phyloP scores from a whole-genome alignment of 2,888 invertebrate species.

The Gari tellinella region DNA sequence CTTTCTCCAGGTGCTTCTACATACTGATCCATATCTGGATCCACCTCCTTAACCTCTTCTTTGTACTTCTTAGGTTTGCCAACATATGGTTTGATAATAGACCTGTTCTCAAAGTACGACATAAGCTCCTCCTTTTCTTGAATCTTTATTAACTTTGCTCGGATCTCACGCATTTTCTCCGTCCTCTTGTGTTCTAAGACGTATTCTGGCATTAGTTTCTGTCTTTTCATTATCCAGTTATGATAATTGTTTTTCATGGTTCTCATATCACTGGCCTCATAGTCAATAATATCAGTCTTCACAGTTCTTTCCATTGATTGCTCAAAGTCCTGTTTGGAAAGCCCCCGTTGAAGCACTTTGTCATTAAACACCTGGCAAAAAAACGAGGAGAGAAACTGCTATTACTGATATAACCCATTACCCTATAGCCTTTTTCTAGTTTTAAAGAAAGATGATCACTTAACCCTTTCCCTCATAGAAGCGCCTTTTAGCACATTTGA shows the following conservation, averaged over 20 bases:
- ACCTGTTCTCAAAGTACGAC: slow-evolving; percentile 73
- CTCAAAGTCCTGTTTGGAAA: slow-evolving; percentile 22
- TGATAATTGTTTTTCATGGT: slow-evolving; percentile 32
- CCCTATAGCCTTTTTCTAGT: no score
- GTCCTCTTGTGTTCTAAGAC: slow-evolving; percentile 48
- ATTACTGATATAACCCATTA: no score
- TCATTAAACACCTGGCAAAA: no score
- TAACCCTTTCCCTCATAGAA: no score
- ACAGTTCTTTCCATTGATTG: slow-evolving; percentile 53
- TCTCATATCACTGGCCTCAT: slow-evolving; percentile 63
- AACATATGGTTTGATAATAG: slow-evolving; percentile 59
- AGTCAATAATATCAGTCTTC: slow-evolving; percentile 41
- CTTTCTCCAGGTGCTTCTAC: slow-evolving; percentile 57
- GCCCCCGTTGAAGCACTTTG: no score
- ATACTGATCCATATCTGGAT: slow-evolving; percentile 50
- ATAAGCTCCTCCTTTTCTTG: slow-evolving; percentile 78
- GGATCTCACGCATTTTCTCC: slow-evolving; percentile 64
- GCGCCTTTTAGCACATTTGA: no score
- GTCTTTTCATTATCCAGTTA: slow-evolving; percentile 60
- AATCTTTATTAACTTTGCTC: slow-evolving; percentile 67
- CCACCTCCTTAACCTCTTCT: slow-evolving; percentile 24
- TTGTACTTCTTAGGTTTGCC: slow-evolving; percentile 17
- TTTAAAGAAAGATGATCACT: no score
- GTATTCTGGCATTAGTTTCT: slow-evolving; percentile 57
- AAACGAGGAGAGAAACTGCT: no score